These are phyloP conservation scores for Chascanopsetta lugubris DNA, from an alignment of 2,113 vertebrate species.

Conservation along the genomic window DNA sequence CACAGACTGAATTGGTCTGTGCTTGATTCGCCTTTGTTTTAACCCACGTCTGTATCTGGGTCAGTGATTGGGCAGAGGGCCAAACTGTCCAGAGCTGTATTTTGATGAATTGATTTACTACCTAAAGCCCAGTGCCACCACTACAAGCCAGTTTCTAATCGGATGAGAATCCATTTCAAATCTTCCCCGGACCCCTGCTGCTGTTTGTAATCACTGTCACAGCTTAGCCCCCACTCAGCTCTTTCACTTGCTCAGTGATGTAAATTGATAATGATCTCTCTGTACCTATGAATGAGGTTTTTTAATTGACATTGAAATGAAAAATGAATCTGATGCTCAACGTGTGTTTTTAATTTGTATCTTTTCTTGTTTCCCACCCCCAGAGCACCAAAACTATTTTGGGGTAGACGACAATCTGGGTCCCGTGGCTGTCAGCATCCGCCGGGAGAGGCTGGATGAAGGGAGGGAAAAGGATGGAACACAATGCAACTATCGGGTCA, in stretches of 20 bases:
- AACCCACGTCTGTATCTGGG: conserved; percentile 6
- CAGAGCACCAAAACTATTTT: conserved; percentile 99
- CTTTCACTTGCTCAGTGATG: not conserved
- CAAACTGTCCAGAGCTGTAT: conserved; percentile 22
- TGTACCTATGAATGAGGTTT: not conserved
- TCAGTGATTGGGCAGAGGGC: conserved; percentile 8
- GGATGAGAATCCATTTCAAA: conserved; percentile 29
- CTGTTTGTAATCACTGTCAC: conserved; percentile 23
- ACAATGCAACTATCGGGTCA: conserved; percentile 93
- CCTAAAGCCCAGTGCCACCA: conserved; percentile 6
- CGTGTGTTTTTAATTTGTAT: not conserved
- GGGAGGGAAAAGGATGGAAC: conserved; percentile 93
- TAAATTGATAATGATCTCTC: not conserved
- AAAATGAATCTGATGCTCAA: not conserved
- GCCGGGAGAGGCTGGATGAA: conserved; percentile 93
- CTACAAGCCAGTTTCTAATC: conserved; percentile 35
- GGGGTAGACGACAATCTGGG: conserved; percentile 95
- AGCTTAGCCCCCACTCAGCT: not conserved
- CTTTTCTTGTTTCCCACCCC: not conserved
- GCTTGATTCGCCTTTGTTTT: not conserved
- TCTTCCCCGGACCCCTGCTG: conserved; percentile 12
- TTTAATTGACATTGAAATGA: not conserved
- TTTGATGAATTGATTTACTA: conserved; percentile 24
- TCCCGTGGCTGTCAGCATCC: conserved; percentile 93
- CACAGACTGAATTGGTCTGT: not conserved